These are phyloP conservation scores for Sarcophaga rosellei DNA, from an alignment of 2,888 invertebrate species.

Conservation along the genomic window DNA sequence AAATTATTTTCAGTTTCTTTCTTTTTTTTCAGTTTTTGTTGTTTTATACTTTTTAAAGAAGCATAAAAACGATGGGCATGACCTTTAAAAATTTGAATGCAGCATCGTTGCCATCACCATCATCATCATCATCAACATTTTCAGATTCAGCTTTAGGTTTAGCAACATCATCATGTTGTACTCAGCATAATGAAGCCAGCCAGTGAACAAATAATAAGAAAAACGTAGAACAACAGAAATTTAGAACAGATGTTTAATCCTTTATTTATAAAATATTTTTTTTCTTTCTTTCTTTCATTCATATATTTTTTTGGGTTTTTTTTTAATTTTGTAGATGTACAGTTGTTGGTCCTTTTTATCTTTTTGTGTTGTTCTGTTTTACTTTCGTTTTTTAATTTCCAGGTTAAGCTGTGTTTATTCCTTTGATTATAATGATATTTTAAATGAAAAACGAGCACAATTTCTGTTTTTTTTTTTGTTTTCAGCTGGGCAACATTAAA, in stretches of 20 bases:
- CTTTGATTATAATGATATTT: not conserved
- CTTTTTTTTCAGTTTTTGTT: too few relatives aligned
- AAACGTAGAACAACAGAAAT: conserved; percentile 12
- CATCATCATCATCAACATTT: not conserved
- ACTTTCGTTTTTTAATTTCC: too few relatives aligned
- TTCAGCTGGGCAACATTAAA: conserved; percentile 2
- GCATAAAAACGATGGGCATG: not conserved
- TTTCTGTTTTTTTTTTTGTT: not conserved
- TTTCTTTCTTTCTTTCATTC: not conserved
- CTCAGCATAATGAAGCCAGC: not conserved
- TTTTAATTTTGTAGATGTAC: not conserved
- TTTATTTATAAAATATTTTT: conserved; percentile 18
- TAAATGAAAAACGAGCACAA: conserved; percentile 17
- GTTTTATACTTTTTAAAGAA: too few relatives aligned
- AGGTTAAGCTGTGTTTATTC: too few relatives aligned
- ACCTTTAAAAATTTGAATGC: conserved; percentile 27
- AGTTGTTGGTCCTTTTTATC: not conserved
- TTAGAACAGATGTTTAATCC: conserved; percentile 15
- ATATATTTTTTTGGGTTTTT: not conserved
- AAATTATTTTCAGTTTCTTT: not conserved
- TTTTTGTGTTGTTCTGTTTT: not conserved
- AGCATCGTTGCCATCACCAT: not conserved
- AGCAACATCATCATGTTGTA: not conserved
- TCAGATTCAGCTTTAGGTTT: not conserved
- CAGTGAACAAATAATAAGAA: not conserved